Conservation (phyloP, 1,140 invertebrate genomes). For the Megalopta genalis region DNA sequence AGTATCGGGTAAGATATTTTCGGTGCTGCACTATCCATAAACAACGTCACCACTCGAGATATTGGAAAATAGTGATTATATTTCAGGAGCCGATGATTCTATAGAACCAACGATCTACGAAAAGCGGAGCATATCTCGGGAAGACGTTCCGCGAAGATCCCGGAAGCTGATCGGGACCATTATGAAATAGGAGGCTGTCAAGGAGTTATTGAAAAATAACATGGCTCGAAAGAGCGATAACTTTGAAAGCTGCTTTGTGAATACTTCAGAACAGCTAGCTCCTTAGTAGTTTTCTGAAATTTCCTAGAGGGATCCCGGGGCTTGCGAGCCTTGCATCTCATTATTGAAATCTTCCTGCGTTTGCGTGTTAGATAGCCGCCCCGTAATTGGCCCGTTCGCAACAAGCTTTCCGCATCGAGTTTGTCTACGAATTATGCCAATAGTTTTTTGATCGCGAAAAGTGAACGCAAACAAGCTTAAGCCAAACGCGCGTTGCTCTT, state of each 20-base stretch:
- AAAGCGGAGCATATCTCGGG: neutral
- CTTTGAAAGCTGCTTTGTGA: constrained; percentile 9
- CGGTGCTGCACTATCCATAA: no score
- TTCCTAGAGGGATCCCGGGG: neutral
- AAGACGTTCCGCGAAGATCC: no score
- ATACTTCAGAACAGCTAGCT: neutral
- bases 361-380: neutral
- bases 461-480: no score
- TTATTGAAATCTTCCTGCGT: constrained; percentile 24
- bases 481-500: no score
- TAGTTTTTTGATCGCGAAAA: neutral
- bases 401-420: neutral
- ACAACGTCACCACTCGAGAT: no score
- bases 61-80: no score
- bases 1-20: no score
- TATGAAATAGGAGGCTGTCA: neutral
- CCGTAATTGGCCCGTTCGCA: neutral
- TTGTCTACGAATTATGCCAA: no score
- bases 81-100: neutral
- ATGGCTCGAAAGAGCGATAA: neutral
- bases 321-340: neutral
- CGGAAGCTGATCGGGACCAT: neutral
- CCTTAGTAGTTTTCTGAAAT: constrained; percentile 5
- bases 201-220: constrained; percentile 16
- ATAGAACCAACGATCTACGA: neutral